phyloP scores from a whole-genome alignment of 2,797 vertebrate genomes.

The Lemur catta region DNA sequence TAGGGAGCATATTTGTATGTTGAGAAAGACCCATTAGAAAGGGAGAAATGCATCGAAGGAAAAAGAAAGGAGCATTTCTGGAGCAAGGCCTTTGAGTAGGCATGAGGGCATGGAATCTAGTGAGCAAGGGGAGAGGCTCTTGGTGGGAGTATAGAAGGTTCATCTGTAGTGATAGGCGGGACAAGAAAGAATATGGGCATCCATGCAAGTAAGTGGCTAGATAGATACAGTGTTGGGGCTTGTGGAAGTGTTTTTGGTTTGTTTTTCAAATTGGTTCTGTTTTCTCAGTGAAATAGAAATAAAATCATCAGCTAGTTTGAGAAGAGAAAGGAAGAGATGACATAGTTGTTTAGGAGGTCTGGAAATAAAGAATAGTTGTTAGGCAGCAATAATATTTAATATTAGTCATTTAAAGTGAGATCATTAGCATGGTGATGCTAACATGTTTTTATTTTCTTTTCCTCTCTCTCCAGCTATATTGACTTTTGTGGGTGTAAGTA shows the following conservation, averaged over 20 bases:
- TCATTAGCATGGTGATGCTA: neutral
- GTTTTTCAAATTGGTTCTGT: neutral
- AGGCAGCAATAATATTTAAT: neutral
- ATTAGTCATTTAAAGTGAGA: neutral
- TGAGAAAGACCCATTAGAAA: neutral
- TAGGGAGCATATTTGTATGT: neutral
- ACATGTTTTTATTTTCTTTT: neutral
- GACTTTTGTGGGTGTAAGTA: neutral
- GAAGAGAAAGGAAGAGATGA: neutral
- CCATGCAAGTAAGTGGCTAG: neutral
- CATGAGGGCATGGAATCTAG: neutral
- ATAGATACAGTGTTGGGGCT: neutral
- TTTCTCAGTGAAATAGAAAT: neutral
- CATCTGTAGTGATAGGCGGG: neutral
- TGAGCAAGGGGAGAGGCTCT: neutral
- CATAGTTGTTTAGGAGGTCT: neutral
- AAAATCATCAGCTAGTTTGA: neutral
- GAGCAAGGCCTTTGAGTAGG: neutral
- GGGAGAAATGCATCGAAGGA: neutral
- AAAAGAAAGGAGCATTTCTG: neutral
- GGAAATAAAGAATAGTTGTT: neutral
- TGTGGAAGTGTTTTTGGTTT: neutral
- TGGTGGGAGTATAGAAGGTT: neutral
- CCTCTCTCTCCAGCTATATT: neutral
- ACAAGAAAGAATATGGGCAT: neutral